Evolutionary conservation across 1,140 invertebrate genomes (phyloP).

Genomic region (Drosophila setifemur): DNA sequence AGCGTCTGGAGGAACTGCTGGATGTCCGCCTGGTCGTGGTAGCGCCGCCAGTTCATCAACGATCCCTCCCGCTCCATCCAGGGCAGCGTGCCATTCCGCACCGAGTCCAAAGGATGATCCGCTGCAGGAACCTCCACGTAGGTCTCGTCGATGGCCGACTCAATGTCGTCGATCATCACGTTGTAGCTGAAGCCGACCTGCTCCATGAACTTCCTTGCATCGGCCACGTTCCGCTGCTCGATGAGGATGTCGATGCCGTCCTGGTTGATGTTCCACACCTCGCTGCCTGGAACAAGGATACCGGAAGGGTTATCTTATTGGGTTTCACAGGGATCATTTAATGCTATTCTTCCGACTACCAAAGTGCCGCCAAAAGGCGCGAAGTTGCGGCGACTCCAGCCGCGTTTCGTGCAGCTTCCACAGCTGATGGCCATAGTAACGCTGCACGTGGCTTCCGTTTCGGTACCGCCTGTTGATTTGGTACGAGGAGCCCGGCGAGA

Average conservation of each 20-base stretch:
- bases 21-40: conserved; percentile 87
- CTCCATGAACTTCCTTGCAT: conserved; percentile 84
- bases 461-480: conserved; percentile 77
- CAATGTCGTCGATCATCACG: conserved; percentile 88
- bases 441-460: conserved; percentile 49
- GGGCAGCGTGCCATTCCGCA: conserved; percentile 74
- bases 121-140: conserved; percentile 86
- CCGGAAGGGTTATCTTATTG: no score
- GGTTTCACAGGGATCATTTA: no score
- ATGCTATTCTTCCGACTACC: no score
- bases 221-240: conserved; percentile 84
- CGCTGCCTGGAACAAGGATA: conserved; percentile 50
- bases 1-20: conserved; percentile 87
- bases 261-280: conserved; percentile 80
- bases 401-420: conserved; percentile 75
- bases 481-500: conserved; percentile 66
- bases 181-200: conserved; percentile 86
- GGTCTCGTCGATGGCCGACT: conserved; percentile 89
- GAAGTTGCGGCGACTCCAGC: conserved; percentile 31
- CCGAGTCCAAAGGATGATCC: conserved; percentile 58
- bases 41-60: conserved; percentile 89
- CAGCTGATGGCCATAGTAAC: conserved; percentile 67
- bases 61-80: conserved; percentile 83
- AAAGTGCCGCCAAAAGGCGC: conserved; percentile 56
- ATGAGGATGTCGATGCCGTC: conserved; percentile 84